These are phyloP conservation scores for Onychorhynchus coronatus DNA, from an alignment of 2,113 vertebrate species.

Conservation along the genomic window DNA sequence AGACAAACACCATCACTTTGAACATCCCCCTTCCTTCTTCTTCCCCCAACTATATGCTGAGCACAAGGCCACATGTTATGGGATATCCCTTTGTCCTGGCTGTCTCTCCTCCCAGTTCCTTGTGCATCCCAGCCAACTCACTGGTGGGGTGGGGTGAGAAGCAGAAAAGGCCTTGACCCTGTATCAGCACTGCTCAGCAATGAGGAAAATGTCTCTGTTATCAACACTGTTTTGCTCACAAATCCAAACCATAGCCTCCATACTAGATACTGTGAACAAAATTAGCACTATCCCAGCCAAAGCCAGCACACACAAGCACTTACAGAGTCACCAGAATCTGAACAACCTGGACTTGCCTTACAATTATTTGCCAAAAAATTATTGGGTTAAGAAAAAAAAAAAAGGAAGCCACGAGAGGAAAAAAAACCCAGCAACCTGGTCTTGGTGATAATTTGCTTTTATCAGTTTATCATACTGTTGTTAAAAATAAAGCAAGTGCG, in stretches of 20 bases:
- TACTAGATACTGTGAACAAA: not conserved
- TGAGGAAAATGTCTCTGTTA: not conserved
- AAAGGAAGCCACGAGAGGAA: not conserved
- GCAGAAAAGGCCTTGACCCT: not conserved
- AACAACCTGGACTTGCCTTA: not conserved
- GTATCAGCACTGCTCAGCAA: not conserved
- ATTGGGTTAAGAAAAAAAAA: not conserved
- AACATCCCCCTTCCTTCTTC: not conserved
- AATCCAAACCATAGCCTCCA: not conserved
- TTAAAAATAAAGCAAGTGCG: not conserved
- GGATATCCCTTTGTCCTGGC: fast-evolving
- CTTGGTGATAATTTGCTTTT: not conserved
- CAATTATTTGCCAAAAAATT: not conserved
- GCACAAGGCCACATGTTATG: fast-evolving
- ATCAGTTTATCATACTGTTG: not conserved
- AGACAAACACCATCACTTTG: not conserved
- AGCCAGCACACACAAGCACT: not conserved
- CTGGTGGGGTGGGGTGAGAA: not conserved
- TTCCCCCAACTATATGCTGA: not conserved
- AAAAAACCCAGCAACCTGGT: not conserved
- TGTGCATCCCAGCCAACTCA: not conserved
- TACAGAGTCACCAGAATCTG: not conserved
- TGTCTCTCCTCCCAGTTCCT: not conserved
- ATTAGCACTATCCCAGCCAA: not conserved
- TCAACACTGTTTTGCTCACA: not conserved